Conservation (phyloP, 2,888 invertebrate species). For the Electrophaes corylata region DNA sequence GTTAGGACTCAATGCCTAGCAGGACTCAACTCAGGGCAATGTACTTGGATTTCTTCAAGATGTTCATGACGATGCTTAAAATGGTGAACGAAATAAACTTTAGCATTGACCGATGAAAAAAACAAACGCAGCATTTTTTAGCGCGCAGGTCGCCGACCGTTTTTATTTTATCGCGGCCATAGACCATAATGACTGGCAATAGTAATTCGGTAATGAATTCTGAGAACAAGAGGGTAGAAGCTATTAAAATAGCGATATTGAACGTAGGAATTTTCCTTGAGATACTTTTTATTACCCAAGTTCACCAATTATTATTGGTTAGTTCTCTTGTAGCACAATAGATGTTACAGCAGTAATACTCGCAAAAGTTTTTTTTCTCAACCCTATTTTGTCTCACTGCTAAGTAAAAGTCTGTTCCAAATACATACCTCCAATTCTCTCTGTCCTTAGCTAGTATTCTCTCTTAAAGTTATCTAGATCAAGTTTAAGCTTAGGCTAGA, state of each 20-base stretch:
- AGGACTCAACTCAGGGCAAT: too few species aligned
- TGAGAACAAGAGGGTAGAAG: conserved; percentile 48
- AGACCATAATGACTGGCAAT: conserved; percentile 53
- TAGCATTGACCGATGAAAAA: background rate
- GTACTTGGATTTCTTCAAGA: background rate
- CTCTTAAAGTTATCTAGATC: too few species aligned
- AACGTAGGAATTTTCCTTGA: conserved; percentile 33
- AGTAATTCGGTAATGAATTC: conserved; percentile 59
- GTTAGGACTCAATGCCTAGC: too few species aligned
- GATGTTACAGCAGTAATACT: too few species aligned
- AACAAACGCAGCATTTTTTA: conserved; percentile 1
- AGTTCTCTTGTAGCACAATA: too few species aligned
- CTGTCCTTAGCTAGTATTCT: too few species aligned
- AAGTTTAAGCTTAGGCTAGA: too few species aligned
- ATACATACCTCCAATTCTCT: too few species aligned
- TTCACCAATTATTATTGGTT: too few species aligned
- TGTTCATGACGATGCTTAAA: background rate
- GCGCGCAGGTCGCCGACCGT: conserved; percentile 53
- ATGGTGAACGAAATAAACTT: background rate
- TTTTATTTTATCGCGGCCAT: conserved; percentile 51
- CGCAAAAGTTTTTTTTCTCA: too few species aligned
- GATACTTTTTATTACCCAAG: background rate
- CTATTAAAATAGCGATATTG: conserved; percentile 39
- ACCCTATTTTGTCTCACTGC: too few species aligned
- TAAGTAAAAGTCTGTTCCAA: too few species aligned